phyloP scores from a whole-genome alignment of 2,113 vertebrate species.

The Eolophus roseicapilla region DNA sequence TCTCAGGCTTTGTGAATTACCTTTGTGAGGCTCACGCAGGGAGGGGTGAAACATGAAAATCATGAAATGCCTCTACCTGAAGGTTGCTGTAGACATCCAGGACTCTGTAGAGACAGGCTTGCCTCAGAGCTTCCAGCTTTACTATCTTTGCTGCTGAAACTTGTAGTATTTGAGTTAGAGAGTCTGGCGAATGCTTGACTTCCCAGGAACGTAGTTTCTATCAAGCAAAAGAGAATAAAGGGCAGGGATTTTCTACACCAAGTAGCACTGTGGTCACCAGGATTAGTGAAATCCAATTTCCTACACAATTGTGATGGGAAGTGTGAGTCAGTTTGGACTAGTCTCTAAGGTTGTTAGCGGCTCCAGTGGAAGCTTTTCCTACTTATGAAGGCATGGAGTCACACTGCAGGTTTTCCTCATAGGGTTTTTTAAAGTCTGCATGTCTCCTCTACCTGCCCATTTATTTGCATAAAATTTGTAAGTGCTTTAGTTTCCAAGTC shows the following conservation, averaged over 20 bases:
- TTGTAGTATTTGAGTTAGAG: not conserved
- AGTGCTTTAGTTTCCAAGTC: not conserved
- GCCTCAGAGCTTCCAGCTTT: conserved; percentile 31
- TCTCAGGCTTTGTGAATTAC: not conserved
- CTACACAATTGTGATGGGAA: not conserved
- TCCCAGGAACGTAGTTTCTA: not conserved
- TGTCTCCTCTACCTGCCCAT: not conserved
- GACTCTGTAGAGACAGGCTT: not conserved
- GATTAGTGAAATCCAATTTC: not conserved
- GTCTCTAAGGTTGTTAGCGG: not conserved
- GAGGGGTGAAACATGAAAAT: not conserved
- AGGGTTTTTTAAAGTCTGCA: not conserved
- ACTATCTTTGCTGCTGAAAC: conserved; percentile 43
- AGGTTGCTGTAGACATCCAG: conserved; percentile 50
- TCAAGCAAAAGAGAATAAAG: not conserved
- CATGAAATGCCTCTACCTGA: not conserved
- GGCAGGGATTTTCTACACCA: not conserved
- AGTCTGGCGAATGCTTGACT: not conserved
- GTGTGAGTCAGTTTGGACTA: not conserved
- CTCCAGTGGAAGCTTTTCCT: not conserved
- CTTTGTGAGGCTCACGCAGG: not conserved
- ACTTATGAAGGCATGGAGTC: not conserved
- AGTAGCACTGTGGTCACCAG: not conserved
- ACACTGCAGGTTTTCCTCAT: not conserved
- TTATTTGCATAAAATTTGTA: not conserved